These are phyloP conservation scores for Rhagoletis zephyria DNA, from an alignment of 1,140 invertebrate species.

Conservation along the genomic window DNA sequence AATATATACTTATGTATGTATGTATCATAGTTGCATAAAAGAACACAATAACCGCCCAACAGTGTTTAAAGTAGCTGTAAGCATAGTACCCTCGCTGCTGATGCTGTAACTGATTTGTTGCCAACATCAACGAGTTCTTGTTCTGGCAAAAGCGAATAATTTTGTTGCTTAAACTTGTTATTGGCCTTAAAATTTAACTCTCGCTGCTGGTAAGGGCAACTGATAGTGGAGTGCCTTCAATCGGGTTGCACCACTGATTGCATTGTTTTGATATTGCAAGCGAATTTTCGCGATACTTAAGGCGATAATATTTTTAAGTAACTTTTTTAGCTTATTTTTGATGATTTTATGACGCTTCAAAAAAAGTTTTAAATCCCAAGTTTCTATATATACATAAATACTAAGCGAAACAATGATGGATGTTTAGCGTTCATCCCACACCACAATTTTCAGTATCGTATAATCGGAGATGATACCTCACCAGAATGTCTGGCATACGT, in stretches of 20 bases:
- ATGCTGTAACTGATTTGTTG: constrained; percentile 7
- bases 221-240: background rate
- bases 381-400: too few species aligned
- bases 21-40: background rate
- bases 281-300: too few species aligned
- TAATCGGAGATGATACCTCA: too few species aligned
- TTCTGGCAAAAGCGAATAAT: background rate
- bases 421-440: too few species aligned
- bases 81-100: background rate
- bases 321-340: too few species aligned
- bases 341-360: too few species aligned
- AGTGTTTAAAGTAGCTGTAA: background rate
- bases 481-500: too few species aligned
- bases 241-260: background rate
- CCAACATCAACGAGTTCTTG: background rate
- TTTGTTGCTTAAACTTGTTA: background rate
- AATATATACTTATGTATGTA: background rate
- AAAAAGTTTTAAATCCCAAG: too few species aligned
- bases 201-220: background rate
- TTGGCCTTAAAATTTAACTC: constrained; percentile 32
- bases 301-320: too few species aligned
- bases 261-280: background rate
- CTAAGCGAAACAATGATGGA: too few species aligned
- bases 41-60: background rate
- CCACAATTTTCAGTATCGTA: too few species aligned